phyloP scores from a whole-genome alignment of 2,797 vertebrate species.

The Cirrhinus mrigala region DNA sequence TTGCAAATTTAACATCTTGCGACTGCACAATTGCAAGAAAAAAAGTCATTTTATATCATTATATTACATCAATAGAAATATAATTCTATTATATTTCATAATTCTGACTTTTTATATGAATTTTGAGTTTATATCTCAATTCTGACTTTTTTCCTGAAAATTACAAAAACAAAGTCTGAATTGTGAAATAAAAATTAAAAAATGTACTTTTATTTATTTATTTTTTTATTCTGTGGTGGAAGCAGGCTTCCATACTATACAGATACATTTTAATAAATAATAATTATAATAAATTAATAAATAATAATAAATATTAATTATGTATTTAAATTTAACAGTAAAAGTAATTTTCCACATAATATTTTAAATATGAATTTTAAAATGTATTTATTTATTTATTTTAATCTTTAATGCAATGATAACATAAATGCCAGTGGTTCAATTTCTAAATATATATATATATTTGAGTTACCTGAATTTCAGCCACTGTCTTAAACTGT shows the following conservation, averaged over 20 bases:
- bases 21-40: too few relatives aligned
- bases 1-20: too few relatives aligned
- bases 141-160: neutral
- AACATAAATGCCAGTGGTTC: neutral
- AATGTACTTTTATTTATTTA: too few relatives aligned
- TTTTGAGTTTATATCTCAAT: neutral
- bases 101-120: neutral
- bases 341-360: neutral
- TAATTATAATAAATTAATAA: neutral
- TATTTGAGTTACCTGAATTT: too few relatives aligned
- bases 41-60: too few relatives aligned
- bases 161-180: too few relatives aligned
- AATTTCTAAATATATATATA: neutral
- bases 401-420: neutral
- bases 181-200: neutral
- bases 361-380: neutral
- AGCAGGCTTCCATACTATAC: neutral
- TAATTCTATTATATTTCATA: neutral
- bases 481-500: neutral
- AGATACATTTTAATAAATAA: neutral
- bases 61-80: too few relatives aligned
- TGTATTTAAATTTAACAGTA: neutral
- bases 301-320: neutral
- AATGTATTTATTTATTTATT: too few relatives aligned
- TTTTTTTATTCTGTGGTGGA: neutral